These are phyloP conservation scores for Dendroctonus ponderosae DNA, from an alignment of 1,140 invertebrate genomes.

Conservation along the genomic window DNA sequence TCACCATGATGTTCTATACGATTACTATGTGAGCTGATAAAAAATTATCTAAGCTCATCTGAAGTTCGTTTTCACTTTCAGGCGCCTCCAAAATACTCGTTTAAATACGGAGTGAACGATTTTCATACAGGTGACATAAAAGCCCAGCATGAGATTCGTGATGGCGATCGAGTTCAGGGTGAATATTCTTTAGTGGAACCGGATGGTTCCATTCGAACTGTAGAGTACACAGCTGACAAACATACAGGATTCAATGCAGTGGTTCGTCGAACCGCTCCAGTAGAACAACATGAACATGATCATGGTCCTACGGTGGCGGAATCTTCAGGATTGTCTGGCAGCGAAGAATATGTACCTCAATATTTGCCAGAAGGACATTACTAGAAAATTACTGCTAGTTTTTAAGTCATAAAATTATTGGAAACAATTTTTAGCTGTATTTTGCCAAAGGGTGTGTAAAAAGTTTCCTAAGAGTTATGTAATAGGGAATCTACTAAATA, in stretches of 20 bases:
- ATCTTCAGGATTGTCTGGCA: not conserved
- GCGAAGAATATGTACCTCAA: not conserved
- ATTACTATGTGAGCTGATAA: not conserved
- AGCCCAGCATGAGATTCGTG: slow-evolving; percentile 63
- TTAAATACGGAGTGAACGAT: slow-evolving; percentile 67
- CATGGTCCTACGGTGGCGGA: not conserved
- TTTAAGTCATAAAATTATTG: not conserved
- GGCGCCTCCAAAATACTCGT: slow-evolving; percentile 37
- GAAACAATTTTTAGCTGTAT: not conserved
- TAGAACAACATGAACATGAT: slow-evolving; percentile 6
- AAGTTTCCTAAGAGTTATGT: not conserved
- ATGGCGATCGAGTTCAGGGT: slow-evolving; percentile 65
- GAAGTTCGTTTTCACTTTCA: slow-evolving; percentile 37
- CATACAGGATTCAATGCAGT: slow-evolving; percentile 53
- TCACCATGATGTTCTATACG: not conserved
- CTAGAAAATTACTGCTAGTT: not conserved
- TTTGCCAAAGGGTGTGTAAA: not conserved
- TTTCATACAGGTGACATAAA: slow-evolving; percentile 65
- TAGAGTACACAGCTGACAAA: slow-evolving; percentile 51
- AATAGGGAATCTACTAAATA: no score
- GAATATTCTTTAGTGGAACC: slow-evolving; percentile 62
- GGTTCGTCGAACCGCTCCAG: slow-evolving; percentile 47
- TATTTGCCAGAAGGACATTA: not conserved
- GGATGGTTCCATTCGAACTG: slow-evolving; percentile 63
- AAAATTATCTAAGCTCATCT: not conserved